A percentile compares a stretch with the other conserved stretches of the same genome.
Evolutionary conservation across 2,113 vertebrate species (phyloP).

Genomic region (Peromyscus leucopus): DNA sequence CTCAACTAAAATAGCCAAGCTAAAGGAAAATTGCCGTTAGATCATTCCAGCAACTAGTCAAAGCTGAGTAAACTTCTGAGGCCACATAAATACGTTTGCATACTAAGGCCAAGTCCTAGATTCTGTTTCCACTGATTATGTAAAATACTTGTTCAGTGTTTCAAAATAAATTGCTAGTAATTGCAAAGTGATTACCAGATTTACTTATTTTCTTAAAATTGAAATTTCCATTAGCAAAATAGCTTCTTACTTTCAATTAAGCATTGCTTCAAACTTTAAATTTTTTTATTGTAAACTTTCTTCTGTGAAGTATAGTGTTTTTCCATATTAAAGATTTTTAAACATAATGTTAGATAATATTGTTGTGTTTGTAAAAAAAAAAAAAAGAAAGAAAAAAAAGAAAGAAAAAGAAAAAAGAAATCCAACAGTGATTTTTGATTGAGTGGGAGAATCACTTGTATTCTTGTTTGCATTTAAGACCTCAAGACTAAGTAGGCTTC

Average conservation of each 20-base stretch:
- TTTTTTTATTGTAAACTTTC: background rate
- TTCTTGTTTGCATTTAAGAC: background rate
- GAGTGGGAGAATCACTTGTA: background rate
- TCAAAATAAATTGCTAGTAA: background rate
- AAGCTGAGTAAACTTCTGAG: background rate
- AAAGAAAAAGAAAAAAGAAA: background rate
- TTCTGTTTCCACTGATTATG: slow-evolving; percentile 23
- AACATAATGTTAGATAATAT: background rate
- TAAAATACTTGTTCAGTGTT: background rate
- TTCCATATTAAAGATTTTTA: slow-evolving; percentile 34
- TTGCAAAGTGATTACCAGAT: slow-evolving; percentile 31
- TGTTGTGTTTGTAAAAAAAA: background rate
- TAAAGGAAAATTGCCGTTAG: slow-evolving; percentile 28
- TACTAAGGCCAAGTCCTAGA: background rate
- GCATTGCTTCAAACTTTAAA: slow-evolving; percentile 1
- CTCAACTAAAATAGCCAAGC: background rate
- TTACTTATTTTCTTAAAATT: slow-evolving; percentile 23
- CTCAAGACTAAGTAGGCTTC: background rate
- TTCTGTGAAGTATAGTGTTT: background rate
- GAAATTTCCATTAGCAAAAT: background rate
- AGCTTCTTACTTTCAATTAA: background rate
- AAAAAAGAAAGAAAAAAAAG: background rate
- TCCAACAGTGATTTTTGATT: slow-evolving; percentile 18
- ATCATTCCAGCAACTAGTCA: background rate
- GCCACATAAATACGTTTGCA: background rate